Conservation (phyloP, 2,797 vertebrate genomes). For the Melopsittacus undulatus region DNA sequence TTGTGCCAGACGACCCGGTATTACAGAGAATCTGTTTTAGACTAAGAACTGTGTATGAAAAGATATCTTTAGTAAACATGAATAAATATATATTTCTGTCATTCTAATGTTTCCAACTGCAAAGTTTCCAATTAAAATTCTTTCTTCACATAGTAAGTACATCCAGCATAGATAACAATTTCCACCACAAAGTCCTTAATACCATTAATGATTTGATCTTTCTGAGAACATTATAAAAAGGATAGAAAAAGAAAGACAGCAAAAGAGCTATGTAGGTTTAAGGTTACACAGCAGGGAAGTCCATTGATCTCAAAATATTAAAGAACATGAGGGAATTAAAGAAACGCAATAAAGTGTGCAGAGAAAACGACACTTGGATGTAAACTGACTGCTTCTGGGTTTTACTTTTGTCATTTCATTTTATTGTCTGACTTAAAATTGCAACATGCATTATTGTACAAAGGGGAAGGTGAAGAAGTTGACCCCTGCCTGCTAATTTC, state of each 20-base stretch:
- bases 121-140: constrained; percentile 68
- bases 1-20: not conserved
- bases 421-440: not conserved
- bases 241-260: not conserved
- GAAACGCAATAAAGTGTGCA: constrained; percentile 6
- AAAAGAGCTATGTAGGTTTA: constrained; percentile 47
- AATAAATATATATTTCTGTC: constrained; percentile 3
- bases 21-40: not conserved
- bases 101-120: constrained; percentile 30
- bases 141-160: constrained; percentile 44
- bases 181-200: constrained; percentile 62
- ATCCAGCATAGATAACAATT: constrained; percentile 55
- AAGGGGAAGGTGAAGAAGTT: not conserved
- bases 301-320: constrained; percentile 66
- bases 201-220: constrained; percentile 71
- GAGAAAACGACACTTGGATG: constrained; percentile 40
- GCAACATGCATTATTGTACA: not conserved
- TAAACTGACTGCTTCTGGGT: constrained; percentile 32
- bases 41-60: not conserved
- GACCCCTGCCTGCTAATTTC: not conserved
- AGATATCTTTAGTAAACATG: constrained; percentile 30
- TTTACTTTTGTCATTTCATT: not conserved
- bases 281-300: constrained; percentile 63
- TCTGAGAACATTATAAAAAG: constrained; percentile 50
- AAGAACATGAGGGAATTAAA: constrained; percentile 45